phyloP scores from a whole-genome alignment of 2,797 vertebrate species.

The Setipinna tenuifilis region DNA sequence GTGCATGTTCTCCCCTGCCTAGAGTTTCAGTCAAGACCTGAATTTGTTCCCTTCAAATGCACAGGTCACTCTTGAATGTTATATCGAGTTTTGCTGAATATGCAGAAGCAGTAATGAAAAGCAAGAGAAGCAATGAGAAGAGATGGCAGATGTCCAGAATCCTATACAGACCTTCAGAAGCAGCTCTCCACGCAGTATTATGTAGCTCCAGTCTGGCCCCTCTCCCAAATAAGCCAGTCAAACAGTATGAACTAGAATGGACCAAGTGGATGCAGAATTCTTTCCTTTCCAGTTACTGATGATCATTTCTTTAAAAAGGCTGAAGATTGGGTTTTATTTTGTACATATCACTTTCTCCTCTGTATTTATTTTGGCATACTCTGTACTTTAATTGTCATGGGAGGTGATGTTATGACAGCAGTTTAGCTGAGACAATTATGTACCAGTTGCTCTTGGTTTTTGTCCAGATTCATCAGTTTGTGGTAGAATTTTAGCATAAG shows the following conservation, averaged over 20 bases:
- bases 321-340: constrained; percentile 61
- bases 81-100: constrained; percentile 66
- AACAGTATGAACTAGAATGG: constrained; percentile 44
- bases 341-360: constrained; percentile 67
- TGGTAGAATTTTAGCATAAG: constrained; percentile 44
- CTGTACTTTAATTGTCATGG: constrained; percentile 57
- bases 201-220: constrained; percentile 67
- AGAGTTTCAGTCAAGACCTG: constrained; percentile 22
- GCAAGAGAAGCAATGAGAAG: constrained; percentile 52
- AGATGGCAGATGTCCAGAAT: constrained; percentile 57
- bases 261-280: constrained; percentile 39
- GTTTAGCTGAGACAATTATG: constrained; percentile 40
- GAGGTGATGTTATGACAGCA: constrained; percentile 49
- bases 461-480: constrained; percentile 33
- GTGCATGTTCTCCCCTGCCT: constrained; percentile 50
- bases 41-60: constrained; percentile 51
- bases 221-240: constrained; percentile 41
- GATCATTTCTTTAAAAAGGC: constrained; percentile 68
- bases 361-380: constrained; percentile 63
- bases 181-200: constrained; percentile 72
- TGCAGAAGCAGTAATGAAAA: constrained; percentile 69
- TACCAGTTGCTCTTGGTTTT: constrained; percentile 35
- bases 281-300: constrained; percentile 53
- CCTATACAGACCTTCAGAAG: constrained; percentile 63
- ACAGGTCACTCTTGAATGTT: constrained; percentile 54